phyloP scores from a whole-genome alignment of 1,140 invertebrate genomes.

The Trinorchestia longiramus region DNA sequence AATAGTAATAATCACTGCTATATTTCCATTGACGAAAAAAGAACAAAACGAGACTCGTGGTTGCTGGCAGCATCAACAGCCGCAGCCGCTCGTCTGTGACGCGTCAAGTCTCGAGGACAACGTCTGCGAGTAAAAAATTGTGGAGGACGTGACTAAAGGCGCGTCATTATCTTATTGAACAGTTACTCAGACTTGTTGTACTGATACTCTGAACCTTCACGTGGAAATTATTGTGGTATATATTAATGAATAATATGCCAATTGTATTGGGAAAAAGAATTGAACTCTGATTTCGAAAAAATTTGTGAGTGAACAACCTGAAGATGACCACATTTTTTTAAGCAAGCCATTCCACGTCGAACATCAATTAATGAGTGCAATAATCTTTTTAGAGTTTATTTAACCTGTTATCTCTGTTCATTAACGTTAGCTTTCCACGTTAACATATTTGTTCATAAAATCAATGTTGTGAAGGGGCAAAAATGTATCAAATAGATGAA shows the following conservation, averaged over 20 bases:
- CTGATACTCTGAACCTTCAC: not conserved
- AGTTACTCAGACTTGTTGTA: not conserved
- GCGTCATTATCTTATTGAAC: not conserved
- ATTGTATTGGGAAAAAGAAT: no score
- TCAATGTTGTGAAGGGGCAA: no score
- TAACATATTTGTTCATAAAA: not conserved
- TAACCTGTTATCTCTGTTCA: no score
- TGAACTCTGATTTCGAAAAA: no score
- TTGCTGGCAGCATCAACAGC: not conserved
- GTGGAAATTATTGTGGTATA: not conserved
- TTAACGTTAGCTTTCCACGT: no score
- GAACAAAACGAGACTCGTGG: not conserved
- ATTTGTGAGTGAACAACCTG: not conserved
- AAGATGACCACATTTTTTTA: not conserved
- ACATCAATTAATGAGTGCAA: not conserved
- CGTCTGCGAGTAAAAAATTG: not conserved
- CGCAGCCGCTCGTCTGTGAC: not conserved
- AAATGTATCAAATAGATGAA: no score
- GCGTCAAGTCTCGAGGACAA: not conserved
- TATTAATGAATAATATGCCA: no score
- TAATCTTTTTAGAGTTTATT: not conserved
- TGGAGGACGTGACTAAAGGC: not conserved
- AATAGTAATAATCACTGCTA: not conserved
- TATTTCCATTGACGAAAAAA: not conserved
- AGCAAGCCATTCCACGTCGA: not conserved